A percentile compares a stretch with the other conserved stretches of the same genome.
phyloP scores from a whole-genome alignment of 2,797 vertebrate species.

The Leontocebus nigricollis region DNA sequence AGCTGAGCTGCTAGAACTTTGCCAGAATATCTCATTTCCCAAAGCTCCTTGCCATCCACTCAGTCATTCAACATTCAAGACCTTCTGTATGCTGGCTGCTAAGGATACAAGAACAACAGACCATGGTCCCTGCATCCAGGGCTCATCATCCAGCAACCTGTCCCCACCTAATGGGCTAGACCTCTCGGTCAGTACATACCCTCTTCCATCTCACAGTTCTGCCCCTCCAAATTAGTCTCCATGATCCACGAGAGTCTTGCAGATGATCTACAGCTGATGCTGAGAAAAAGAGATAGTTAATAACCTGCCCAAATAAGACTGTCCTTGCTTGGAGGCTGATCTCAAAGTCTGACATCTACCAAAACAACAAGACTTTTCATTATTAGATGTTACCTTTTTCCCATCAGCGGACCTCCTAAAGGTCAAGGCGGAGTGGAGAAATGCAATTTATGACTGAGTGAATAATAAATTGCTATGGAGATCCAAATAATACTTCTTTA shows the following conservation, averaged over 20 bases:
- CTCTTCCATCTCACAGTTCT: not conserved
- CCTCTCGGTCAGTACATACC: not conserved
- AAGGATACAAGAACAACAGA: not conserved
- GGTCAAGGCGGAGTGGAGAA: constrained; percentile 39
- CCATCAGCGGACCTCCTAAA: not conserved
- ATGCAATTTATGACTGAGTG: not conserved
- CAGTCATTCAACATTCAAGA: not conserved
- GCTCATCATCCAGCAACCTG: not conserved
- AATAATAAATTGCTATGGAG: constrained; percentile 27
- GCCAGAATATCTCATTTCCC: not conserved
- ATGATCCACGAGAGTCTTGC: not conserved
- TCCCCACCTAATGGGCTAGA: not conserved
- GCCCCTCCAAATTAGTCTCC: not conserved
- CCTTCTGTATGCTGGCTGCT: not conserved
- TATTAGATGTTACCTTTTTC: not conserved
- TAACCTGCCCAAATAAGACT: not conserved
- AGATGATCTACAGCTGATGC: not conserved
- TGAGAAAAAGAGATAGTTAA: not conserved
- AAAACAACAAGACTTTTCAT: constrained; percentile 40
- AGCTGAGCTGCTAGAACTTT: not conserved
- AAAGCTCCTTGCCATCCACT: not conserved
- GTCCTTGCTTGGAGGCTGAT: not conserved
- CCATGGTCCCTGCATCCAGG: not conserved
- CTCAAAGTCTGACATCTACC: not conserved
- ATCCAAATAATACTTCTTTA: not conserved